These are phyloP conservation scores for Mycteria americana DNA, from an alignment of 2,797 vertebrate genomes.

Conservation along the genomic window DNA sequence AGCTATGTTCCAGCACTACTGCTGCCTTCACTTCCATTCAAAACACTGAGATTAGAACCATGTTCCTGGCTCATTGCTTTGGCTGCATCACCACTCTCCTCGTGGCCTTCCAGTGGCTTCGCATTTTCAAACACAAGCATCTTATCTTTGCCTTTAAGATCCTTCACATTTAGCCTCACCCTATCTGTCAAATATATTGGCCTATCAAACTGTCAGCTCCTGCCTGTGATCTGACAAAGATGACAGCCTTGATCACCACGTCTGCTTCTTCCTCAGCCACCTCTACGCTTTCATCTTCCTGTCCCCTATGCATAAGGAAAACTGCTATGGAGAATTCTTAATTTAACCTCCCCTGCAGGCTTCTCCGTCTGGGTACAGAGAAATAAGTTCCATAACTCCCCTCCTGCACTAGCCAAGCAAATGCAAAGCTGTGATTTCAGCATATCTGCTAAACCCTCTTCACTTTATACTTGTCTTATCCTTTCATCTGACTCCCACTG, in stretches of 20 bases:
- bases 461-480: neutral
- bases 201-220: neutral
- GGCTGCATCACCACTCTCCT: neutral
- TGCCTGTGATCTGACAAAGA: neutral
- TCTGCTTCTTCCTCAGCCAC: neutral
- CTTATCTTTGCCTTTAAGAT: neutral
- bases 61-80: neutral
- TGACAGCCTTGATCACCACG: neutral
- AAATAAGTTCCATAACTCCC: neutral
- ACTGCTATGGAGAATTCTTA: neutral
- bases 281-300: neutral
- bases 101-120: neutral
- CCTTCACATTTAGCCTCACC: neutral
- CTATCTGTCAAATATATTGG: conserved; percentile 1
- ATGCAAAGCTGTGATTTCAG: neutral
- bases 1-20: neutral
- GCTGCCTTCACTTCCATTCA: neutral
- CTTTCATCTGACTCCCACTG: neutral
- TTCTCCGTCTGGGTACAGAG: neutral
- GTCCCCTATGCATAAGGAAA: neutral
- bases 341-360: neutral
- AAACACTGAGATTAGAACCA: neutral
- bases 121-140: neutral
- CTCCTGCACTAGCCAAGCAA: neutral
- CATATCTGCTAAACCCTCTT: neutral